Base-by-base conservation (phyloP, 2,888 invertebrate genomes). In the Oscheius sp. region DNA sequence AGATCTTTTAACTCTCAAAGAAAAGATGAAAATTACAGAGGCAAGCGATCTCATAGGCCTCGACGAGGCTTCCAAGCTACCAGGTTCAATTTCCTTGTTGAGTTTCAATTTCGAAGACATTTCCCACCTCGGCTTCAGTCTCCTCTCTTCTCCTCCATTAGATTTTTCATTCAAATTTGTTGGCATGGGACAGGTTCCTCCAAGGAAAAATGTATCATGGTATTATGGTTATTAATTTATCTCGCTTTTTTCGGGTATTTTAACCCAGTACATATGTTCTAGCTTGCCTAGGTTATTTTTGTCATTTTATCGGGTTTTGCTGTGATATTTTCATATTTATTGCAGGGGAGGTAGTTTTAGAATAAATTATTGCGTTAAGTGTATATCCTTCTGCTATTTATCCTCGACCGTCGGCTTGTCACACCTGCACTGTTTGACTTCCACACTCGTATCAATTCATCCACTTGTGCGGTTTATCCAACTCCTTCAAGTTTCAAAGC, bases 71-170 rank as follows among this genome's bases (percentile, higher is more conserved):
- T 34, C 37, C 6, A 46, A 33, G n/a, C 10, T 68, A 17, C 61
- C 48, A 6, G 39, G 39, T 10, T 61, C 61, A 10, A 50, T 68
- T 39, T 65, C 53, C 53, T 39, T 68, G 27, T 25, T 69, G 23
- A 52, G 31, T 48, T 52, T 48, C 53, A 27, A 37, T 17, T 69
- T 52, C 50, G 45, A 46, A 29, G 53, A 63, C 25, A 20, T 67
- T 8, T 67, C 67, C 20, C 70, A 70, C 45, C 50, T 65, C 27
- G 63, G 57, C 50, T 63, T 61, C 33, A 20, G 27, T 57, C 64
- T 71, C 23, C 50, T 64, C n/a, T 45, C 48, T 48, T 67, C 71
- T 29, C 67, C 65, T 8, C 61, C 61, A 4, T 31, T 58, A 2
- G 52, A 33, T 31, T 67, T 67, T 63, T 25, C 12, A 8, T 57